These are phyloP conservation scores for Onychostoma macrolepis DNA, from an alignment of 2,113 vertebrate genomes.

Conservation along the genomic window DNA sequence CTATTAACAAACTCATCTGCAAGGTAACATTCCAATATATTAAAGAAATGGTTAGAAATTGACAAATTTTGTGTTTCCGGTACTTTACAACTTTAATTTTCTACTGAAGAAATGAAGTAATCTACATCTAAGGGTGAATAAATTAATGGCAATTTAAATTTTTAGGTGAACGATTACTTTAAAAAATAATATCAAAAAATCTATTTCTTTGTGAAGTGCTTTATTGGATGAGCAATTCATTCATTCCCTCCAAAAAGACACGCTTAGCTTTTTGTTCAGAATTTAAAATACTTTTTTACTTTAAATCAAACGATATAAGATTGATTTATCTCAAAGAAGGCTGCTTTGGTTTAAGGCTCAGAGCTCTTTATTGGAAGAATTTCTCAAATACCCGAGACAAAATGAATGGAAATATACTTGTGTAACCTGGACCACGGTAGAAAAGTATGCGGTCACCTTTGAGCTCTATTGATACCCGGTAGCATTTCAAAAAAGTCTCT, in stretches of 20 bases:
- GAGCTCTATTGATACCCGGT: background rate
- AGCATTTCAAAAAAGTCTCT: constrained; percentile 3
- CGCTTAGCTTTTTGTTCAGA: background rate
- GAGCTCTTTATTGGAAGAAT: background rate
- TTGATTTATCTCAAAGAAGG: background rate
- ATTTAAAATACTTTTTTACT: background rate
- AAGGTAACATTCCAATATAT: background rate
- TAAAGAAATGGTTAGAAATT: no score
- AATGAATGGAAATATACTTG: constrained; percentile 13
- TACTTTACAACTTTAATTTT: background rate
- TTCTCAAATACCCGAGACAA: background rate
- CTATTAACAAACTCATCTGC: background rate
- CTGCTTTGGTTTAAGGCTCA: background rate
- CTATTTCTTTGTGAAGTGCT: background rate
- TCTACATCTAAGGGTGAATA: background rate
- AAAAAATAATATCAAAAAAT: background rate
- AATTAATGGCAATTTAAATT: no score
- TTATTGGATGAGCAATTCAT: background rate
- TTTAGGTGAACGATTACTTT: no score
- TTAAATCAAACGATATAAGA: background rate
- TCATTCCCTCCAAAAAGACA: background rate
- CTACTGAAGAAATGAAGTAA: background rate
- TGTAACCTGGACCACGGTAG: background rate
- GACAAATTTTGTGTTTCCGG: no score
- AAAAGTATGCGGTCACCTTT: background rate